Conservation (phyloP, 2,113 vertebrate species). For the Ardeotis arabs region DNA sequence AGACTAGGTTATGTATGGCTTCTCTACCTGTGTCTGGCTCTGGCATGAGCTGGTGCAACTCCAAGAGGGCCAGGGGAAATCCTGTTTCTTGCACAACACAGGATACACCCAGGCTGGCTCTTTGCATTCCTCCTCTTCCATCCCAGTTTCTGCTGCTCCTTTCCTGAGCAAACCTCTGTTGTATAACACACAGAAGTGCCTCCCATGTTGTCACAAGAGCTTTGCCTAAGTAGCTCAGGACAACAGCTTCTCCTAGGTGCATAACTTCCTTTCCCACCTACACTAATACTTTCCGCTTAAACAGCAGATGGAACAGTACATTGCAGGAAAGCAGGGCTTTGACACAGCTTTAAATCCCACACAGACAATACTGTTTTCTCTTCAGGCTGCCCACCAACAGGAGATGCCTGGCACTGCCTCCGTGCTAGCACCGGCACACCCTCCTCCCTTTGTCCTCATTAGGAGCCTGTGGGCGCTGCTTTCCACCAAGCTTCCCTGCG, state of each 20-base stretch:
- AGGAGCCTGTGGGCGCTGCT: background rate
- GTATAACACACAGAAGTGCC: background rate
- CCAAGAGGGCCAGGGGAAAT: background rate
- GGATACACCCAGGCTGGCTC: background rate
- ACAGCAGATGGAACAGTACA: background rate
- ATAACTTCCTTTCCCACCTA: background rate
- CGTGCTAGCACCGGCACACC: background rate
- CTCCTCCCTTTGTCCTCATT: constrained; percentile 5
- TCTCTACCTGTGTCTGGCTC: background rate
- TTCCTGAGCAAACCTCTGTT: background rate
- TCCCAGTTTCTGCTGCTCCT: background rate
- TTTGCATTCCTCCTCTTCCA: background rate
- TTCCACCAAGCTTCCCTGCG: background rate
- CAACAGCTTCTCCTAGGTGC: background rate
- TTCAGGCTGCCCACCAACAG: background rate
- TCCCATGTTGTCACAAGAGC: background rate
- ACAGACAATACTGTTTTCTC: background rate
- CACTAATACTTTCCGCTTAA: background rate
- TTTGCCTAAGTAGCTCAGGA: background rate
- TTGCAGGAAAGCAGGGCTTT: background rate
- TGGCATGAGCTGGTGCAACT: background rate
- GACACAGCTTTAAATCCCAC: background rate
- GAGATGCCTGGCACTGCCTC: background rate
- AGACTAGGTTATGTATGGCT: background rate
- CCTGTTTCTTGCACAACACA: background rate